Base-by-base conservation (phyloP, 2,888 invertebrate species). In the Erynnis tages region DNA sequence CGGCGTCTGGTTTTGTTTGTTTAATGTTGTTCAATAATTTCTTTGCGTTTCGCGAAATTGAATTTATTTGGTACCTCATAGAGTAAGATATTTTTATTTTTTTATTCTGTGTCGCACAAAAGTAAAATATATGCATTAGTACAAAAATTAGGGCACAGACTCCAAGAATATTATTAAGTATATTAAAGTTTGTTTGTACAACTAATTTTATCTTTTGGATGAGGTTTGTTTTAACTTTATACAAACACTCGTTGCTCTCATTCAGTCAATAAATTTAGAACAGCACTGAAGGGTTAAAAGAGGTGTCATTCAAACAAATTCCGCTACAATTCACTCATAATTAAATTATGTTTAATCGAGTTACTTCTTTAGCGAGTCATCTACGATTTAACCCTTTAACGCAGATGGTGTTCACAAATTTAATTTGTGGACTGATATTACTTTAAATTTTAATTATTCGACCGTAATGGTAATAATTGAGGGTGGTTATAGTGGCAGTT, bases 241-340 rank as follows among this genome's bases (percentile, higher is more conserved):
- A 21, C 21, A n/a, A 8, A 5, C n/a, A 5, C 4, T 17, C 35
- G n/a, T 10, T 14, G 16, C 16, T 14, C 16, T 8, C 14, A 32
- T 14, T 32, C 7, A 21, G 14, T 35, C 8, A 27, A 52, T 53
- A 43, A 55, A 55, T 49, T 46, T 53, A 23, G 58, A 59, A n/a
- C n/a, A n/a, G 23, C 54, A 58, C 34, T 63, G 71, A 71, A 71
- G 79, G 79, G 80, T 81, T 80, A 78, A 78, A 76, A 66, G 76
- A 73, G 78, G 70, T 72, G 74, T 72, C 78, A 73, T 79, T 79
- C 75, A 71, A 77, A 79, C 77, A 75, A 78, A 75, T 81, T 79
- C 76, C 70, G 66, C 71, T 74, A 72, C 76, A 71, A 73, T 76
- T 75, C 71, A 75, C 71, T 70, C 66, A 69, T 82, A 80, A 84